These are phyloP conservation scores for Hydractinia echinata DNA, from an alignment of 30 jellyfish, hydroid and myxozoan species.

Conservation along the genomic window DNA sequence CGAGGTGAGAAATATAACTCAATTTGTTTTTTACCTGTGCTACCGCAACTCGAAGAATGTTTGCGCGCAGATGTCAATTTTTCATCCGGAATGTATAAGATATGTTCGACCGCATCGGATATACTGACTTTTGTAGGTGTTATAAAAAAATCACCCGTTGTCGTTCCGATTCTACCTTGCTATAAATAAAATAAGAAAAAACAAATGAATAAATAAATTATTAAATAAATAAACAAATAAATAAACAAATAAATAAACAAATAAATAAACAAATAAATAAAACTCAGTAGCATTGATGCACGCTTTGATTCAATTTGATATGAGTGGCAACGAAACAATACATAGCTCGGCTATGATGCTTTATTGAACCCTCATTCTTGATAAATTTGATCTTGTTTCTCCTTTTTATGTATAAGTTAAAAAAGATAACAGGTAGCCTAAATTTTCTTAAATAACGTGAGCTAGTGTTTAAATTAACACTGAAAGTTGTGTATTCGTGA, in stretches of 20 bases:
- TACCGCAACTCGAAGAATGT: background rate
- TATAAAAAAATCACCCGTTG: conserved; percentile 47
- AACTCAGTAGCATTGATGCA: background rate
- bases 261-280: background rate
- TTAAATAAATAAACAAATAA: background rate
- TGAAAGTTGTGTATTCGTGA: too few relatives aligned
- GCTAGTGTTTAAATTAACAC: too few relatives aligned
- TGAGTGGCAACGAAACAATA: too few relatives aligned
- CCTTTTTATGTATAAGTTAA: too few relatives aligned
- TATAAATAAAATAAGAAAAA: conserved; percentile 14
- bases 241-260: background rate
- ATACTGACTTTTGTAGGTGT: conserved; percentile 37
- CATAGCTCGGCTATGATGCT: too few relatives aligned
- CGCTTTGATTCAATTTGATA: too few relatives aligned
- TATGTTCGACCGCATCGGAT: conserved; percentile 30
- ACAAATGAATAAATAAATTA: background rate
- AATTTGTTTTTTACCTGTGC: background rate
- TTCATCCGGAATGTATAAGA: conserved; percentile 15
- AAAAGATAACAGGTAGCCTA: too few relatives aligned
- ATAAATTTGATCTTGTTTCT: too few relatives aligned
- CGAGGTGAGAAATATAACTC: background rate
- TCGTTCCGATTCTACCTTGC: conserved; percentile 52
- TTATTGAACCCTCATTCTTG: too few relatives aligned
- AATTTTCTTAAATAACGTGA: too few relatives aligned
- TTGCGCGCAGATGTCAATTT: background rate